These are phyloP conservation scores for Zhuqinia jingwanae DNA, from an alignment of 2,888 invertebrate species.

Conservation along the genomic window DNA sequence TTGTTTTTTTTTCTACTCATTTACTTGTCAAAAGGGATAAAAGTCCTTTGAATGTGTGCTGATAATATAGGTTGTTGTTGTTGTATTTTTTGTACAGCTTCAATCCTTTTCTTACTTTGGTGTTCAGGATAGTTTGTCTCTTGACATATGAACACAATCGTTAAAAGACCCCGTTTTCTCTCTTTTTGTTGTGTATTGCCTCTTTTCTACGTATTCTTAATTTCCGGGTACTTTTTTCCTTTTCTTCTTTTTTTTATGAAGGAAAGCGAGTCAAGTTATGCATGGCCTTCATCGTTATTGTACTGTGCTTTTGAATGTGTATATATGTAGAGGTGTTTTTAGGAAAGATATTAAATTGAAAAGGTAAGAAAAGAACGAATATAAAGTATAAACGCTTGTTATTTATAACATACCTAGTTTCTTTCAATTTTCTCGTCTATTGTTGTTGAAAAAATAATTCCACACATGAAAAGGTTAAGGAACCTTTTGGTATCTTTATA, in stretches of 20 bases:
- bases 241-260: neutral
- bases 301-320: conserved; percentile 14
- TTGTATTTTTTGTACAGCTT: conserved; percentile 19
- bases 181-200: neutral
- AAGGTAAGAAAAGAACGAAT: neutral
- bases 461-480: neutral
- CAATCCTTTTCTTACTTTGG: neutral
- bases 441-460: conserved; percentile 21
- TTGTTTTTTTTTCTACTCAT: conserved; percentile 47
- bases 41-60: conserved; percentile 18
- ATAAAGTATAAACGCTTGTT: neutral
- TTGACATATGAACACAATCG: conserved; percentile 28
- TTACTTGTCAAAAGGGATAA: conserved; percentile 51
- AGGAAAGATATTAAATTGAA: neutral
- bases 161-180: neutral
- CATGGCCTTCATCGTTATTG: conserved; percentile 8
- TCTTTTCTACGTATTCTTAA: conserved; percentile 26
- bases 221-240: conserved; percentile 21
- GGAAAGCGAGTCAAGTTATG: conserved; percentile 21
- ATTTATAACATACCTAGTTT: neutral
- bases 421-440: neutral
- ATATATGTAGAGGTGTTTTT: neutral
- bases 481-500: neutral
- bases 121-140: neutral
- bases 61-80: conserved; percentile 19